Percentiles rank a stretch among this genome's conserved stretches.
Conservation (phyloP, 2,797 vertebrate genomes). For the Aulostomus chinensis region DNA sequence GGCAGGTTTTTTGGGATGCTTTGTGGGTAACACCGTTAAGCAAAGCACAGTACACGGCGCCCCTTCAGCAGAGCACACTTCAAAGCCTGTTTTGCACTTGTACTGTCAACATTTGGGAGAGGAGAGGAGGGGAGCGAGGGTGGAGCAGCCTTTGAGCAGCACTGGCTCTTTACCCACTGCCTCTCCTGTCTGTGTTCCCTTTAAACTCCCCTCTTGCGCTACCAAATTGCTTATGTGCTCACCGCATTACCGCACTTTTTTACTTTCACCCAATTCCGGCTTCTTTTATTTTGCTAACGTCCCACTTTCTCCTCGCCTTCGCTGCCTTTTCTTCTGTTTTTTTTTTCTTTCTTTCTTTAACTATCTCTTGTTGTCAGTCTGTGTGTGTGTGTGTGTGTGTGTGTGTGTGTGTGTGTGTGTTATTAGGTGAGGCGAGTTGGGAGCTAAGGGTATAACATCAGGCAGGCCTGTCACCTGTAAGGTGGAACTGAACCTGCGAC, state of each 20-base stretch:
- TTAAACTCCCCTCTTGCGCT: conserved; percentile 69
- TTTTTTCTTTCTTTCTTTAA: conserved; percentile 63
- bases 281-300: conserved; percentile 67
- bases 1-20: conserved; percentile 77
- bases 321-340: conserved; percentile 47
- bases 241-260: conserved; percentile 59
- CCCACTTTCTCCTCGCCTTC: conserved; percentile 65
- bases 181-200: conserved; percentile 74
- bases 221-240: conserved; percentile 78
- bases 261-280: conserved; percentile 63
- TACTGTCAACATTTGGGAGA: conserved; percentile 82
- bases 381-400: conserved; percentile 15
- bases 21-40: conserved; percentile 77
- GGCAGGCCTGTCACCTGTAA: conserved; percentile 79
- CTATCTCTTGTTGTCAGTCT: conserved; percentile 66
- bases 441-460: conserved; percentile 72
- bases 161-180: conserved; percentile 77
- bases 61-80: conserved; percentile 76
- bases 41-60: conserved; percentile 67
- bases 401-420: conserved; percentile 26
- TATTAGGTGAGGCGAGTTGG: conserved; percentile 64
- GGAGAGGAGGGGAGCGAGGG: conserved; percentile 70
- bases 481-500: conserved; percentile 76
- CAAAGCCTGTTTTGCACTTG: conserved; percentile 83
- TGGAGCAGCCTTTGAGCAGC: conserved; percentile 81